phyloP scores from a whole-genome alignment of 2,888 invertebrate genomes.

The Amorpha juglandis region DNA sequence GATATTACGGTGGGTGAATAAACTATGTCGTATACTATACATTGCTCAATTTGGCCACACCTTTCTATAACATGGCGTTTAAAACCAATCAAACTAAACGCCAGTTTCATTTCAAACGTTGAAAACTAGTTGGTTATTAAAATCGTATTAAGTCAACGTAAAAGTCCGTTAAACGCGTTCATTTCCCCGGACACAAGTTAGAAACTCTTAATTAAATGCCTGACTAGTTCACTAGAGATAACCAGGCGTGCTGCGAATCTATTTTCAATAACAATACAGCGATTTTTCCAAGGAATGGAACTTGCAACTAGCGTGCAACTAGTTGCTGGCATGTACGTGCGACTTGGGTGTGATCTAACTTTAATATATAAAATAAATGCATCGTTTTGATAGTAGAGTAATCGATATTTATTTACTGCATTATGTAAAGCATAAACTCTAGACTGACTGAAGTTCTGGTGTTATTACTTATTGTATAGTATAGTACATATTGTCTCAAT shows the following conservation, averaged over 20 bases:
- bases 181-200: slow-evolving; percentile 16
- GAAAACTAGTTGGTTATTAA: not conserved
- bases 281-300: slow-evolving; percentile 39
- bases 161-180: not conserved
- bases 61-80: no score
- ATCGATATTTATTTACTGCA: no score
- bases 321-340: slow-evolving; percentile 50
- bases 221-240: slow-evolving; percentile 50
- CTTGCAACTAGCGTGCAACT: slow-evolving; percentile 54
- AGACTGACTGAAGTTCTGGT: no score
- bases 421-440: no score
- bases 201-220: slow-evolving; percentile 57
- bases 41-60: no score
- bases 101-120: not conserved
- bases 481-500: no score
- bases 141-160: not conserved
- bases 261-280: slow-evolving; percentile 53
- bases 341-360: slow-evolving; percentile 44
- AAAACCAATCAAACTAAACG: not conserved
- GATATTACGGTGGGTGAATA: no score
- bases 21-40: no score
- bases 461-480: no score
- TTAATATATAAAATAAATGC: slow-evolving; percentile 36
- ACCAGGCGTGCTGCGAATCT: slow-evolving; percentile 53
- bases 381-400: no score